Evolutionary conservation across 2,797 vertebrate genomes (phyloP), one percentile per base, ranked within the genome.

Genomic region (Hozukius guyotensis): DNA sequence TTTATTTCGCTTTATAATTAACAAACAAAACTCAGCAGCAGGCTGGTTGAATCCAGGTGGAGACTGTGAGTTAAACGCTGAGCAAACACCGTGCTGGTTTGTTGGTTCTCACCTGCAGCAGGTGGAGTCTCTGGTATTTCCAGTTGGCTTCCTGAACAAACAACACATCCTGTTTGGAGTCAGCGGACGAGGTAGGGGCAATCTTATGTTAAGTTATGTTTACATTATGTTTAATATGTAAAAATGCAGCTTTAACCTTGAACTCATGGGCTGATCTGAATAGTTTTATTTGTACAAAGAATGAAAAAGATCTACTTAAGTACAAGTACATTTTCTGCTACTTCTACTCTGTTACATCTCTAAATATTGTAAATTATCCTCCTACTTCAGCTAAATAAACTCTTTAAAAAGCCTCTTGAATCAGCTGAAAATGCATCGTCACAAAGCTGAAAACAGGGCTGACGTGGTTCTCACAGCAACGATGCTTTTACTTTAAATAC

Each of bases 81-180:
- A 87, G 64, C 77, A 88, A 89, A 88, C 87, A 85, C 5, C 9
- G 52, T 11, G 36, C 55, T 11, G 42, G 61, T 77, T 64, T 42
- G 77, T 72, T 77, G 16, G 20, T 12, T 31, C 71, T 83, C 77
- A 83, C 78, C 80, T 87, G 86, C 82, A 69, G 86, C 85, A 86
- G 88, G 90, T 81, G 88, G 80, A 85, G 84, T 72, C 82, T 88
- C 82, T 75, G 85, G 83, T 83, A 86, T 92, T 92, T 91, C 65
- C 75, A 79, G 70, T 24, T 49, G 7, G 68, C 77, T 90, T 91
- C 93, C 86, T 94, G 84, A 90, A 75, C 87, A 94, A 94, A 94
- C 86, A 93, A 3, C 55, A 82, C 24, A 60, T 91, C 84, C 84
- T 88, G 83, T 68, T 82, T 12, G 62, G 57, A 85, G 20, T 34